Conservation (phyloP, 2,888 invertebrate species). For the Acrobasis consociella region DNA sequence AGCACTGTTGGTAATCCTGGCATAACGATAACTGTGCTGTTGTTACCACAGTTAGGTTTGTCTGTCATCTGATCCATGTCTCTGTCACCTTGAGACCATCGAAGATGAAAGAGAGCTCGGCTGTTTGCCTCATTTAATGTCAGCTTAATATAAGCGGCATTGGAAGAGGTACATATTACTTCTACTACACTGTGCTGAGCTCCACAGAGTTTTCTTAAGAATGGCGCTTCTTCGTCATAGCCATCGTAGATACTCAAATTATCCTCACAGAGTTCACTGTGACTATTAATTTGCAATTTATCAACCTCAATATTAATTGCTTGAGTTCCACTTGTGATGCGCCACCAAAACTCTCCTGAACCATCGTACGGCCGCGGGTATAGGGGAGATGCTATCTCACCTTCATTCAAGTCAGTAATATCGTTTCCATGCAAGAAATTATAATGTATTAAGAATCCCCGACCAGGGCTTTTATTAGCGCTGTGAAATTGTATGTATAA, state of each 20-base stretch:
- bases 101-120: slow-evolving; percentile 67
- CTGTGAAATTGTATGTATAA: slow-evolving; percentile 92
- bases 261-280: slow-evolving; percentile 53
- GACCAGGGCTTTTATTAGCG: slow-evolving; percentile 78
- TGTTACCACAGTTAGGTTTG: slow-evolving; percentile 64
- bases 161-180: slow-evolving; percentile 80
- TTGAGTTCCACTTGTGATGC: slow-evolving; percentile 69
- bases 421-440: slow-evolving; percentile 87
- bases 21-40: slow-evolving; percentile 50
- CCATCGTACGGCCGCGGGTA: slow-evolving; percentile 84
- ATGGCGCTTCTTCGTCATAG: slow-evolving; percentile 84
- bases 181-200: slow-evolving; percentile 44
- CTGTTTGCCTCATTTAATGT: slow-evolving; percentile 61
- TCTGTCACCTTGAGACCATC: slow-evolving; percentile 47
- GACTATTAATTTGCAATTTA: slow-evolving; percentile 57
- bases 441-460: slow-evolving; percentile 91
- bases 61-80: slow-evolving; percentile 27
- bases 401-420: slow-evolving; percentile 83
- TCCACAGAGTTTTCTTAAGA: slow-evolving; percentile 83
- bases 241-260: slow-evolving; percentile 87
- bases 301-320: slow-evolving; percentile 50
- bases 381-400: slow-evolving; percentile 89
- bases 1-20: slow-evolving; percentile 58
- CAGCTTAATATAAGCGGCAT: slow-evolving; percentile 84
- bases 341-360: slow-evolving; percentile 84